A percentile compares a stretch with the other conserved stretches of the same genome.
These are phyloP conservation scores for Microchirus variegatus DNA, from an alignment of 2,797 vertebrate species.

Conservation along the genomic window DNA sequence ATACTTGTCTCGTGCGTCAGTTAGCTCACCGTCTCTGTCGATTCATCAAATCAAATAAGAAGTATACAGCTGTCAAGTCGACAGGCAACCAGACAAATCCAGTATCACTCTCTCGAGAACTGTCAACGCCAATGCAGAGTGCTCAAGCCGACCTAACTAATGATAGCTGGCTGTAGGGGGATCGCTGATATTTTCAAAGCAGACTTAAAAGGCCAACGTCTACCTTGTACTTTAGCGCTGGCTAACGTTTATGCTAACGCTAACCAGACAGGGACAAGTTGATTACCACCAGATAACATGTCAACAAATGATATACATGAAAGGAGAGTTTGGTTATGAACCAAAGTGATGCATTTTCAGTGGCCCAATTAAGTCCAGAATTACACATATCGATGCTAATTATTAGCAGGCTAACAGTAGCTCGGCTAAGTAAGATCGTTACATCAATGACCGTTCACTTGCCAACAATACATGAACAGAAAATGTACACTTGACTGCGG, in stretches of 20 bases:
- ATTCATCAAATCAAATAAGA: slow-evolving; percentile 14
- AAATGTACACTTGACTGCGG: slow-evolving; percentile 33
- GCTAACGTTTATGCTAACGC: slow-evolving; percentile 38
- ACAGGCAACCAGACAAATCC: slow-evolving; percentile 21
- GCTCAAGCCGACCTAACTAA: slow-evolving; percentile 32
- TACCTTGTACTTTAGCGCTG: slow-evolving; percentile 34
- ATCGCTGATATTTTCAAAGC: slow-evolving; percentile 55
- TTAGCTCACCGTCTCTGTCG: slow-evolving; percentile 28
- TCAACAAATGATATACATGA: slow-evolving; percentile 14
- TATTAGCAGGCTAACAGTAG: slow-evolving; percentile 61
- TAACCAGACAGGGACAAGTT: slow-evolving; percentile 36
- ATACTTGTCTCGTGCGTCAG: slow-evolving; percentile 15
- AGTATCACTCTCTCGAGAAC: slow-evolving; percentile 23
- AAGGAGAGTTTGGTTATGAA: background rate
- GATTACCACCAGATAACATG: slow-evolving; percentile 16
- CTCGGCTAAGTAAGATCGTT: slow-evolving; percentile 48
- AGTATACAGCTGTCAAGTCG: slow-evolving; percentile 40
- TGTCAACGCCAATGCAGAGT: slow-evolving; percentile 37
- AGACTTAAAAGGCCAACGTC: slow-evolving; percentile 59
- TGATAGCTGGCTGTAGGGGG: slow-evolving; percentile 25
- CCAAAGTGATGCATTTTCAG: background rate
- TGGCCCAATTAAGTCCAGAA: background rate
- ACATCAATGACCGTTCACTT: slow-evolving; percentile 45
- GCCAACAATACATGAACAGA: slow-evolving; percentile 40
- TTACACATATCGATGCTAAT: slow-evolving; percentile 33